Base-by-base conservation (phyloP, 1,140 invertebrate species). In the Pogonomyrmex barbatus region DNA sequence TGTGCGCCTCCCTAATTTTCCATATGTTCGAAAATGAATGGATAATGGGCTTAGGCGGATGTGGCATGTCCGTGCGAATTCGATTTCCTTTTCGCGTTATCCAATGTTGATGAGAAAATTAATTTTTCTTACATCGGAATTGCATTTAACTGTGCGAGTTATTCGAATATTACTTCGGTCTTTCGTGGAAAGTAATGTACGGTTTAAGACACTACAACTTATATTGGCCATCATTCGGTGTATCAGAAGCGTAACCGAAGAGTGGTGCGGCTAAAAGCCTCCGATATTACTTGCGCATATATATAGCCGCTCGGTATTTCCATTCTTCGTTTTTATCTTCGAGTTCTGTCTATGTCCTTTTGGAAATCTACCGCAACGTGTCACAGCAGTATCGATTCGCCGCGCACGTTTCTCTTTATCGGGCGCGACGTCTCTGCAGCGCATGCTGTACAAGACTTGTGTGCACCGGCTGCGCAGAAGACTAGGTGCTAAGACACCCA, bases 341-440 rank as follows among this genome's bases (percentile, higher is more conserved):
- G 58, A 36, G 17, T 63, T 68, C 33, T 52, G 14, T n/a, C 56
- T 24, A 36, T 39, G 63, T 81, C 24, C 78, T 81, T 70, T 81
- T 50, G 78, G 50, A 70, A 81, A 81, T 81, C 63, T 70, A 70
- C 52, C 65, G 52, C 47, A 56, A 50, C 76, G 52, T 56, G 54
- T 68, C 77, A 68, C 17, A 67, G 62, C 47, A 1, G 77, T 81
- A 81, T 81, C 78, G 78, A 81, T 81, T 81, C 52, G 63, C 39
- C 78, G 78, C 52, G 36, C 78, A 58, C 78, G 78, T 81, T 81
- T 70, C 78, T 81, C 65, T 81, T 81, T 81, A 81, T 81, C 78
- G 65, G 50, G 47, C 47, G 56, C 63, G 50, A 70, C 50, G 39
- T 81, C 45, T 58, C 78, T 45, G 39, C 62, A 45, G 62, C 47